A percentile compares a stretch with the other conserved stretches of the same genome.
phyloP scores from a whole-genome alignment of 1,140 invertebrate genomes.

The Drosophila bocki region DNA sequence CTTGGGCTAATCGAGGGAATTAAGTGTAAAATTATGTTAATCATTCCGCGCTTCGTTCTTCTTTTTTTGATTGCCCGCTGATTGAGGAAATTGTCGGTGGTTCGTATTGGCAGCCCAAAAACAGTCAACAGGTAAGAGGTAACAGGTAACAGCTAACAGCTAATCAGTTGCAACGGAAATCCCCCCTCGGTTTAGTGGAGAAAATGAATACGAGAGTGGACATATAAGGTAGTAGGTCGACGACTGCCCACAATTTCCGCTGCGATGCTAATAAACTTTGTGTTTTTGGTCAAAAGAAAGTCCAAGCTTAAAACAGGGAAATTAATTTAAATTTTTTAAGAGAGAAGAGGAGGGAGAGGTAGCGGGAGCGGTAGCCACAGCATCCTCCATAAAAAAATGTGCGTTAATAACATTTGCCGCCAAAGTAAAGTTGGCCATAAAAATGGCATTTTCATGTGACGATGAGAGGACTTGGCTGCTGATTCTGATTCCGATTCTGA shows the following conservation, averaged over 20 bases:
- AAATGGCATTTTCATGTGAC: slow-evolving; percentile 84
- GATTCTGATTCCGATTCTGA: slow-evolving; percentile 19
- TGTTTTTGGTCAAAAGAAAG: slow-evolving; percentile 48
- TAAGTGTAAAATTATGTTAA: slow-evolving; percentile 82
- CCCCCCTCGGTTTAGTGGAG: slow-evolving; percentile 38
- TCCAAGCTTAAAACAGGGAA: slow-evolving; percentile 25
- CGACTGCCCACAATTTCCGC: slow-evolving; percentile 66
- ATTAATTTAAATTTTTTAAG: slow-evolving; percentile 60
- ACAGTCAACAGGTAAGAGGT: not conserved
- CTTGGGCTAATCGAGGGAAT: slow-evolving; percentile 54
- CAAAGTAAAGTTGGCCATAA: slow-evolving; percentile 82
- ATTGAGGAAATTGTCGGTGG: slow-evolving; percentile 75
- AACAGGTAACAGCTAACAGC: slow-evolving; percentile 22
- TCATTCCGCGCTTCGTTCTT: slow-evolving; percentile 18
- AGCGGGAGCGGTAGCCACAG: not conserved
- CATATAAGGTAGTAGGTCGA: slow-evolving; percentile 36
- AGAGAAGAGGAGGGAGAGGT: not conserved
- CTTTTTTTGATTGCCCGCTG: slow-evolving; percentile 42
- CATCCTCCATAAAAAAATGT: slow-evolving; percentile 78
- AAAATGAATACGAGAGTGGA: slow-evolving; percentile 19
- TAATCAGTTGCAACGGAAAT: slow-evolving; percentile 83
- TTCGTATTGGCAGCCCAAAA: slow-evolving; percentile 13
- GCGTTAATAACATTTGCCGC: slow-evolving; percentile 84
- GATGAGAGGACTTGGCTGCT: slow-evolving; percentile 49
- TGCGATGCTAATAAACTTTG: slow-evolving; percentile 53